Conservation (phyloP, 2,797 vertebrate genomes). For the Botia almorhae region DNA sequence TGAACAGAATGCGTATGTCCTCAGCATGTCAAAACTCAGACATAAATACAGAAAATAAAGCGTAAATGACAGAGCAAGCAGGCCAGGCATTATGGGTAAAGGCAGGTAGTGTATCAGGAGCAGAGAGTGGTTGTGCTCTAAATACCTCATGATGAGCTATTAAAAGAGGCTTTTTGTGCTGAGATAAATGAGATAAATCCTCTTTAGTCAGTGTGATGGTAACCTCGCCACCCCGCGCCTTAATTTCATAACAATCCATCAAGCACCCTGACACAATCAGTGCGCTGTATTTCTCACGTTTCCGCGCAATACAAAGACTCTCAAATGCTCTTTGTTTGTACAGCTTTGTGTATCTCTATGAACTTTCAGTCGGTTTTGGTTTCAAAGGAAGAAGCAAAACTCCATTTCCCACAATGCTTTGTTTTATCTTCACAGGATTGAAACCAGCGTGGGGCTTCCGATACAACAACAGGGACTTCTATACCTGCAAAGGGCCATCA, state of each 20-base stretch:
- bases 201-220: constrained; percentile 69
- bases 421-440: constrained; percentile 61
- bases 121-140: constrained; percentile 61
- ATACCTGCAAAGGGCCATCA: too few relatives aligned
- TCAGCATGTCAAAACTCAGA: constrained; percentile 15
- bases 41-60: constrained; percentile 40
- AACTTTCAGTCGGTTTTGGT: constrained; percentile 51
- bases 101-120: constrained; percentile 61
- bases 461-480: too few relatives aligned
- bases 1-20: constrained; percentile 35
- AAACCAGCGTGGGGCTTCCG: constrained; percentile 56
- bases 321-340: constrained; percentile 44
- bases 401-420: constrained; percentile 57
- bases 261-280: constrained; percentile 53
- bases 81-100: constrained; percentile 54
- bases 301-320: constrained; percentile 56
- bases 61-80: constrained; percentile 50
- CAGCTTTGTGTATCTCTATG: constrained; percentile 43
- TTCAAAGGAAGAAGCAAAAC: constrained; percentile 56
- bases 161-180: constrained; percentile 62
- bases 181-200: constrained; percentile 76
- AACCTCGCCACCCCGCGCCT: constrained; percentile 65
- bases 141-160: constrained; percentile 63
- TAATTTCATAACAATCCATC: constrained; percentile 63
- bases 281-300: constrained; percentile 59